Conservation (phyloP, 2,797 vertebrate genomes). For the Cephalopachus bancanus region DNA sequence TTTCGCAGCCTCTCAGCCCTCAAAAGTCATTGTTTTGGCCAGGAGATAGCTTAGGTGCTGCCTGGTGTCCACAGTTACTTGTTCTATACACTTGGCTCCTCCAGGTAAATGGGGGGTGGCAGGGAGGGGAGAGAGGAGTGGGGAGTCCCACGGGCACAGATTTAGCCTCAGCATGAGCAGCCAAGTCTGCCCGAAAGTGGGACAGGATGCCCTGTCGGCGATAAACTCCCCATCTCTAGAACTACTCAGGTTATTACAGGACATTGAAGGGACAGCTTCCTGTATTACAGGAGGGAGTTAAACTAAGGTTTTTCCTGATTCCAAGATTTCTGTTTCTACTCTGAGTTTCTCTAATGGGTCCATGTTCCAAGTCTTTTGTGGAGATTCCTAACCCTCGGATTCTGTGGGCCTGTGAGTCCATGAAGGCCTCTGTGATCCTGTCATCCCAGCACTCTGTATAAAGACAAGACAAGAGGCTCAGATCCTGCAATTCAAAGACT, state of each 20-base stretch:
- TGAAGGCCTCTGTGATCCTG: neutral
- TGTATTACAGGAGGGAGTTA: neutral
- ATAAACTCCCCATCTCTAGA: neutral
- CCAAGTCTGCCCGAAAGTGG: neutral
- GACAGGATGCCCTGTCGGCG: neutral
- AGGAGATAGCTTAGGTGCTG: neutral
- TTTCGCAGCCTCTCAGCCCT: neutral
- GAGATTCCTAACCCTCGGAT: constrained; percentile 4
- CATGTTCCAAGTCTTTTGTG: neutral
- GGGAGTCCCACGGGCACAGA: neutral
- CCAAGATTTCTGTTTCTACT: neutral
- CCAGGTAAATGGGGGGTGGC: neutral
- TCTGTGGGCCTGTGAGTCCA: neutral
- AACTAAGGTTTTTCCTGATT: neutral
- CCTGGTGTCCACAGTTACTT: neutral
- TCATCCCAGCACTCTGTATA: constrained; percentile 28
- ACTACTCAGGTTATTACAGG: neutral
- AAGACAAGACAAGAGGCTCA: constrained; percentile 47
- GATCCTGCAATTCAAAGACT: constrained; percentile 43
- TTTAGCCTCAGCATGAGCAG: neutral
- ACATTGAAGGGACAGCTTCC: neutral
- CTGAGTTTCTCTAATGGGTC: neutral
- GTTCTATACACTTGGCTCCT: neutral
- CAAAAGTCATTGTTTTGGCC: neutral
- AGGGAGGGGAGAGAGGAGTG: neutral